Percentiles rank a stretch among this genome's conserved stretches.
phyloP scores from a whole-genome alignment of 2,113 vertebrate genomes.

The Elanoides forficatus region DNA sequence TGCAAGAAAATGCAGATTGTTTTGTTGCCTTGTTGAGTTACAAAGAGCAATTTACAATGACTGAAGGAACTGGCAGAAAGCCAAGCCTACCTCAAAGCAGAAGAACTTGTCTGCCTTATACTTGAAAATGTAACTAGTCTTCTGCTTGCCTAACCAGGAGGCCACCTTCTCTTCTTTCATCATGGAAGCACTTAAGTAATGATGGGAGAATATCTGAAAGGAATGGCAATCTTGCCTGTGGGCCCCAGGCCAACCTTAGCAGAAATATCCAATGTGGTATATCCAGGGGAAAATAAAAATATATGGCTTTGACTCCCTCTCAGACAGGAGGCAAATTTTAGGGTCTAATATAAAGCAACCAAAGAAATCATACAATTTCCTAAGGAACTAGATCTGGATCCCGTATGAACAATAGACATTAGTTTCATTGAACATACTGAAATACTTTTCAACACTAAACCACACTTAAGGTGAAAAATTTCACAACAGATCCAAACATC shows the following conservation, averaged over 20 bases:
- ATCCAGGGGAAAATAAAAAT: neutral
- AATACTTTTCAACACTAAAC: neutral
- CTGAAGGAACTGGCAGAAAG: neutral
- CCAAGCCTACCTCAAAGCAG: neutral
- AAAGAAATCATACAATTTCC: neutral
- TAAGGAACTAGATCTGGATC: neutral
- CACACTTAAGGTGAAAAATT: neutral
- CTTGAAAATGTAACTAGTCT: neutral
- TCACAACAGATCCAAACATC: neutral
- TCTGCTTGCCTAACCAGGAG: neutral
- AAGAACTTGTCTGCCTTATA: neutral
- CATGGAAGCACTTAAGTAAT: neutral
- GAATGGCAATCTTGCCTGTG: neutral
- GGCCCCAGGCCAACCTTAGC: neutral
- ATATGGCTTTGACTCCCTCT: neutral
- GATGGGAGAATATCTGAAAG: neutral
- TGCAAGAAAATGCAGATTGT: neutral
- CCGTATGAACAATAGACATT: neutral
- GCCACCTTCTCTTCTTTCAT: neutral
- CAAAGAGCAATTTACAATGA: neutral
- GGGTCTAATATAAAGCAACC: neutral
- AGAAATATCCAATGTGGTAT: neutral
- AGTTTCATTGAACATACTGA: neutral
- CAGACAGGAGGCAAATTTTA: neutral
- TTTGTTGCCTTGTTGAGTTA: neutral